These are phyloP conservation scores for Anthoscopus minutus DNA, from an alignment of 2,113 vertebrate species.

Conservation along the genomic window DNA sequence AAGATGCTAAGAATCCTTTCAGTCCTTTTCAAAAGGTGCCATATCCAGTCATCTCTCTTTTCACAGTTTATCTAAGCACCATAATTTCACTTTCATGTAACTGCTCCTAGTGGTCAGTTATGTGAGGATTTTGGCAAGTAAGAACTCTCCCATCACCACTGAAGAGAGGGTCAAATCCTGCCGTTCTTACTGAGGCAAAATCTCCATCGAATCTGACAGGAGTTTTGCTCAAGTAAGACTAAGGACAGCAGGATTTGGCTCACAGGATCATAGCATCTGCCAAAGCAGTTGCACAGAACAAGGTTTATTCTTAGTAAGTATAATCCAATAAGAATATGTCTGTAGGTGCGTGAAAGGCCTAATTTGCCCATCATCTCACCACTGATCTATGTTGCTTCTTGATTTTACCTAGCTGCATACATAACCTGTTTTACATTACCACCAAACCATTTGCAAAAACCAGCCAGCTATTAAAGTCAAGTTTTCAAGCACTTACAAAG, in stretches of 20 bases:
- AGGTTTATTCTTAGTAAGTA: conserved; percentile 68
- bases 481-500: neutral
- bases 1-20: neutral
- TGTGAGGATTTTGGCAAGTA: neutral
- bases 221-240: conserved; percentile 61
- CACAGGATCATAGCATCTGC: conserved; percentile 59
- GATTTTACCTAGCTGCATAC: neutral
- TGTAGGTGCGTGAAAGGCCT: conserved; percentile 62
- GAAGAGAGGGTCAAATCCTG: conserved; percentile 46
- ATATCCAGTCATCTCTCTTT: neutral
- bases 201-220: conserved; percentile 55
- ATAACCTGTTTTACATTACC: neutral
- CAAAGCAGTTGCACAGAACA: conserved; percentile 63
- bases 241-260: conserved; percentile 67
- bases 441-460: neutral
- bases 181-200: conserved; percentile 15
- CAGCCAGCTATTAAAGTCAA: neutral
- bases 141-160: neutral
- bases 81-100: neutral
- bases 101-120: neutral
- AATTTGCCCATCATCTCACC: conserved; percentile 45
- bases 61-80: neutral
- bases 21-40: neutral
- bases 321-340: conserved; percentile 70
- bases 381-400: neutral